These are phyloP conservation scores for Rhimphoctona megacephalus DNA, from an alignment of 2,888 invertebrate genomes.

Conservation along the genomic window DNA sequence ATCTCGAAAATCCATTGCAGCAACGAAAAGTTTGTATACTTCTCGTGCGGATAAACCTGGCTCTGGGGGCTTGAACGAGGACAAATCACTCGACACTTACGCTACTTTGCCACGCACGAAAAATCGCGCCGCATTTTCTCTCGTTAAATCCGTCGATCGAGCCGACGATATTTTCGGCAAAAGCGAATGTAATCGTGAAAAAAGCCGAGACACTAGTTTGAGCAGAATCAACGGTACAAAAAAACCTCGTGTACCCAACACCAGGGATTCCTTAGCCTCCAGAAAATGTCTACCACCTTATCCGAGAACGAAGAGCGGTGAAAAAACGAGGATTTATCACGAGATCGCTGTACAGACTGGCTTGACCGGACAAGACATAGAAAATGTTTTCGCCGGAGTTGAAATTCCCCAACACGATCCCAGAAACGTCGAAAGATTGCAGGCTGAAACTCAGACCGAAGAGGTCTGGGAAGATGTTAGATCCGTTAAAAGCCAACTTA, in stretches of 20 bases:
- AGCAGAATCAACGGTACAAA: constrained; percentile 79
- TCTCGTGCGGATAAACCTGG: background rate
- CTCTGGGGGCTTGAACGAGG: constrained; percentile 59
- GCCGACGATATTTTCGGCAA: constrained; percentile 83
- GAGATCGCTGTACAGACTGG: constrained; percentile 93
- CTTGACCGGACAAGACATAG: constrained; percentile 90
- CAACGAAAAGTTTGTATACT: constrained; percentile 65
- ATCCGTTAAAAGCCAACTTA: constrained; percentile 86
- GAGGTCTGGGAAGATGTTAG: constrained; percentile 88
- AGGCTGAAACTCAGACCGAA: constrained; percentile 89
- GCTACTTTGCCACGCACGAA: constrained; percentile 91
- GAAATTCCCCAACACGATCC: constrained; percentile 80
- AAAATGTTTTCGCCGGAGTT: constrained; percentile 89
- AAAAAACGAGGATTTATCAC: constrained; percentile 91
- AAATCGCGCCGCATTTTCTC: constrained; percentile 86
- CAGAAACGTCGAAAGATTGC: constrained; percentile 85
- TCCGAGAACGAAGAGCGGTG: constrained; percentile 77
- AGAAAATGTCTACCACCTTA: constrained; percentile 85
- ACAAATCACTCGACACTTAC: constrained; percentile 89
- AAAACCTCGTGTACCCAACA: constrained; percentile 71
- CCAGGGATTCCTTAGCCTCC: constrained; percentile 77
- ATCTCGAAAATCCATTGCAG: constrained; percentile 70
- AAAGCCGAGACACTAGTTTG: constrained; percentile 85
- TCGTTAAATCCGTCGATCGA: constrained; percentile 80
- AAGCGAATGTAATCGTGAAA: constrained; percentile 79